Percentiles rank a stretch among this genome's conserved stretches.
phyloP scores from a whole-genome alignment of 2,888 invertebrate species.

The Drosophila prostipennis region DNA sequence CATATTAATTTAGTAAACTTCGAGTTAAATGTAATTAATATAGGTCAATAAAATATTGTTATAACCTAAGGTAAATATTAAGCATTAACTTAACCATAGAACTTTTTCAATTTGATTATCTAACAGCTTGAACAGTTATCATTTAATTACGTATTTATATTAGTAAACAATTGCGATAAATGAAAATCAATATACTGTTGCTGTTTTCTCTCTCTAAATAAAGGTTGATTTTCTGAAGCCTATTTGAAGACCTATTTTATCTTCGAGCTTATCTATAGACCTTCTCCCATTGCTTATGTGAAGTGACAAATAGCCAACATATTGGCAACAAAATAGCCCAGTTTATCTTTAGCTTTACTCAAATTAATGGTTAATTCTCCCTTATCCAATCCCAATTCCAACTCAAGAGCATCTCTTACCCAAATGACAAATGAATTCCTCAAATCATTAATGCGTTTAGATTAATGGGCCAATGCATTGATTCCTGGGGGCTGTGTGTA shows the following conservation, averaged over 20 bases:
- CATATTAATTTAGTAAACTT: too few relatives aligned
- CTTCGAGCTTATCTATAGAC: neutral
- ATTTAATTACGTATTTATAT: too few relatives aligned
- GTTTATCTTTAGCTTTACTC: neutral
- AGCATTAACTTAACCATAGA: too few relatives aligned
- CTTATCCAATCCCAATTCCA: neutral
- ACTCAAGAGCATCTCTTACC: slow-evolving; percentile 9
- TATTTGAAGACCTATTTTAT: neutral
- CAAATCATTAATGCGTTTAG: slow-evolving; percentile 35
- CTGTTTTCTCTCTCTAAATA: neutral
- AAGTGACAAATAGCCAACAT: neutral
- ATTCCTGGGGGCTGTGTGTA: slow-evolving; percentile 17
- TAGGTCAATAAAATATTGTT: too few relatives aligned
- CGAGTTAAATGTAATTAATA: too few relatives aligned
- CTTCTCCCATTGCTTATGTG: neutral
- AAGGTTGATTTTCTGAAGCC: neutral
- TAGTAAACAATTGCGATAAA: neutral
- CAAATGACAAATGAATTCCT: slow-evolving; percentile 33
- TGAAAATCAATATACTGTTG: neutral
- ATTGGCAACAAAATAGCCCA: neutral
- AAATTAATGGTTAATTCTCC: slow-evolving; percentile 20
- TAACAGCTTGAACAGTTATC: too few relatives aligned
- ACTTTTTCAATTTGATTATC: too few relatives aligned
- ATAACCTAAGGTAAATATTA: too few relatives aligned
- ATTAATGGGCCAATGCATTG: slow-evolving; percentile 33